Conservation (phyloP, 2,113 vertebrate genomes). For the Gulo gulo region DNA sequence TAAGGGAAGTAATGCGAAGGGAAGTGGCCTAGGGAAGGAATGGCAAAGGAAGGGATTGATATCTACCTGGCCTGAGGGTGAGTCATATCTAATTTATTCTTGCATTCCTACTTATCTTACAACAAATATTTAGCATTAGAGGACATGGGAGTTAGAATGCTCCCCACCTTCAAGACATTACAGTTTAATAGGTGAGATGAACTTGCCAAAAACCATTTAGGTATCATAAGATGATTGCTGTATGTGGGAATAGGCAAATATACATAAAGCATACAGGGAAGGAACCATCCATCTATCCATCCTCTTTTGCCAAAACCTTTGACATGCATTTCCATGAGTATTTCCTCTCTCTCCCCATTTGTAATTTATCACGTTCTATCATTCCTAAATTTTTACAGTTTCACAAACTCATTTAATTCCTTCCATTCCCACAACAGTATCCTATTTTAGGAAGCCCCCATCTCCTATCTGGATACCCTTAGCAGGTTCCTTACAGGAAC, state of each 20-base stretch:
- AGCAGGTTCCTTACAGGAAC: not conserved
- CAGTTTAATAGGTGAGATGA: not conserved
- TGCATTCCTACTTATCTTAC: not conserved
- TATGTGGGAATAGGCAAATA: not conserved
- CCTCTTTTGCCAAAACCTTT: not conserved
- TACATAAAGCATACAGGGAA: not conserved
- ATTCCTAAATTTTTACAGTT: not conserved
- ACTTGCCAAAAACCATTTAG: not conserved
- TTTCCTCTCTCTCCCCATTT: not conserved
- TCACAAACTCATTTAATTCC: not conserved
- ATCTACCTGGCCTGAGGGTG: not conserved
- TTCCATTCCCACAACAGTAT: not conserved
- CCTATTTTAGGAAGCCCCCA: not conserved
- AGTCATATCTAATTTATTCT: constrained; percentile 11
- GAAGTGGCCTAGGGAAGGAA: not conserved
- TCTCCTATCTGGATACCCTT: not conserved
- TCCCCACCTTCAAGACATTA: not conserved
- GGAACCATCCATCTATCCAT: not conserved
- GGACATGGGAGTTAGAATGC: not conserved
- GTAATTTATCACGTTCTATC: not conserved
- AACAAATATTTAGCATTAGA: not conserved
- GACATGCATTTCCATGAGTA: not conserved
- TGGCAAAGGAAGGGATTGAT: not conserved
- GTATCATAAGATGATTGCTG: not conserved
- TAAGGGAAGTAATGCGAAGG: not conserved